A percentile compares a stretch with the other conserved stretches of the same genome.
Conservation (phyloP, 1,140 invertebrate species). For the Lordiphosa mommai region DNA sequence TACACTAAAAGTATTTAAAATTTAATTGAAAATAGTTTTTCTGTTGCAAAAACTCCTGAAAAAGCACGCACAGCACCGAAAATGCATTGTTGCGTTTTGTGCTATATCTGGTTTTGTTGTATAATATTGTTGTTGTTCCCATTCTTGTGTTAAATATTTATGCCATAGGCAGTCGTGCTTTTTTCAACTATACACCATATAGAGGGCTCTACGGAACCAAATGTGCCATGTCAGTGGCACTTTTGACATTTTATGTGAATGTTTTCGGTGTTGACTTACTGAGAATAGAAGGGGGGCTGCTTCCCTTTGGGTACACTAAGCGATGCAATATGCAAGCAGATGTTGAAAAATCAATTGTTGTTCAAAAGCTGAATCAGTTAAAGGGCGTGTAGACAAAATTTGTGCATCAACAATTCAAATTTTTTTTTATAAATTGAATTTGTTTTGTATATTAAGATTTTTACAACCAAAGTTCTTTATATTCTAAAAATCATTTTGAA, state of each 20-base stretch:
- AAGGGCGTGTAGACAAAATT: too few species aligned
- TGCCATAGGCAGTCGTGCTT: slow-evolving; percentile 14
- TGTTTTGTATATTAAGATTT: too few species aligned
- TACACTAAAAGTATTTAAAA: not conserved
- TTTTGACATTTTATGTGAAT: slow-evolving; percentile 55
- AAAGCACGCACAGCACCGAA: slow-evolving; percentile 34
- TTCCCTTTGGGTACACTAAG: not conserved
- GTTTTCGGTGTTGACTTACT: slow-evolving; percentile 48
- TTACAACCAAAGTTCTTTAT: too few species aligned
- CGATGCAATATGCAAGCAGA: not conserved
- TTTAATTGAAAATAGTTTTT: slow-evolving; percentile 1
- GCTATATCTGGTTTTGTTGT: slow-evolving; percentile 3
- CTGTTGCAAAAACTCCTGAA: slow-evolving; percentile 14
- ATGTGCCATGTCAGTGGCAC: slow-evolving; percentile 62
- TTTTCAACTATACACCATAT: not conserved
- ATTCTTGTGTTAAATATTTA: slow-evolving; percentile 33
- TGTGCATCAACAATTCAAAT: too few species aligned
- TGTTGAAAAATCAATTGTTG: slow-evolving; percentile 1
- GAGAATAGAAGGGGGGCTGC: not conserved
- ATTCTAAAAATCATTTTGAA: too few species aligned
- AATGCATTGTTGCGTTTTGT: slow-evolving; percentile 25
- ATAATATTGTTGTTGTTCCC: not conserved
- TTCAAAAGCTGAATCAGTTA: not conserved
- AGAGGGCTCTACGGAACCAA: slow-evolving; percentile 16
- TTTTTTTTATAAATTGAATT: too few species aligned